Evolutionary conservation across 2,888 invertebrate species (phyloP).

Genomic region (Diarsia brunnea): DNA sequence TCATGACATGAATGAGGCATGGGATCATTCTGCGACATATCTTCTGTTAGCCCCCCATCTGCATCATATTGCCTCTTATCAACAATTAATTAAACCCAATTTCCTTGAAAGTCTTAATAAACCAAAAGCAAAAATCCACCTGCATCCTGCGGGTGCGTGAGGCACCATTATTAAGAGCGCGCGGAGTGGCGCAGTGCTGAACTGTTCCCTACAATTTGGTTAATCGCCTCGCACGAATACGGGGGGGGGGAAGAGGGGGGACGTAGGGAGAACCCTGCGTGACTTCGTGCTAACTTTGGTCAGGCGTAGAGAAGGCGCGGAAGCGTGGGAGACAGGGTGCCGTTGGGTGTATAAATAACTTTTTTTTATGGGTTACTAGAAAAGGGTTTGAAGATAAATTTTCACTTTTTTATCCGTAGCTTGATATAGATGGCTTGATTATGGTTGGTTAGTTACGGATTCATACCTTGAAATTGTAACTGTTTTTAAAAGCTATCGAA

Average conservation of each 20-base stretch:
- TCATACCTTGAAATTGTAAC: neutral
- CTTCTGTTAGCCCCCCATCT: neutral
- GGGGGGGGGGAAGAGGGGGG: constrained; percentile 33
- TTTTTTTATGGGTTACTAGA: neutral
- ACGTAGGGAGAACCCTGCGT: constrained; percentile 70
- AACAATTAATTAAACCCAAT: constrained; percentile 17
- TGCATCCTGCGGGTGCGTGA: constrained; percentile 64
- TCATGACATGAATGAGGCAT: too few relatives aligned
- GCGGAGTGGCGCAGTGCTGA: constrained; percentile 78
- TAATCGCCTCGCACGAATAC: constrained; percentile 78
- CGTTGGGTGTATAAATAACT: neutral
- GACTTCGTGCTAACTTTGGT: constrained; percentile 75
- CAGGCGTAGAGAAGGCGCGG: constrained; percentile 33
- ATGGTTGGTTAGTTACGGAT: neutral
- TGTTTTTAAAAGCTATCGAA: neutral
- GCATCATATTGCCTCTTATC: neutral
- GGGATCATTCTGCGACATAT: neutral
- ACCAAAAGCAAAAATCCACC: constrained; percentile 48
- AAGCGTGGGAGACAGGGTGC: constrained; percentile 34
- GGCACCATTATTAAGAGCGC: constrained; percentile 65
- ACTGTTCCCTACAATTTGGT: constrained; percentile 82
- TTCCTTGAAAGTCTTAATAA: constrained; percentile 32
- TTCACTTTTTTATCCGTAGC: neutral
- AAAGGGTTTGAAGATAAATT: neutral
- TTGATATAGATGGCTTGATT: neutral